These are phyloP conservation scores for Cylindroiulus punctatus DNA, from an alignment of 2,888 invertebrate genomes.

Conservation along the genomic window DNA sequence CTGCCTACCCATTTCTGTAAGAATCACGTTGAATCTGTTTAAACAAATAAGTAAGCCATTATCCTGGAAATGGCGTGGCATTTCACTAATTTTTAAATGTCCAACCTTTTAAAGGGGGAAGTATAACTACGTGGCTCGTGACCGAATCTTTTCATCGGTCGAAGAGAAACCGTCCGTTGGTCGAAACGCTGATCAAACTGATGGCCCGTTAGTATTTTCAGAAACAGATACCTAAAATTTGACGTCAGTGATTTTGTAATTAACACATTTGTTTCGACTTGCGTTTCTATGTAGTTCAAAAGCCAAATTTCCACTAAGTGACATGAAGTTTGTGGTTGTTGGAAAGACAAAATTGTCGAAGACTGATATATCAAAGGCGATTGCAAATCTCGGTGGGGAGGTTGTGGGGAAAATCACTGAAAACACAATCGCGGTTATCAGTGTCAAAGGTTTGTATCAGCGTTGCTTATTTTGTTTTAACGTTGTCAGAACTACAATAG, in stretches of 20 bases:
- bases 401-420: constrained; percentile 67
- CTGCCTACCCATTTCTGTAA: constrained; percentile 71
- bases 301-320: constrained; percentile 70
- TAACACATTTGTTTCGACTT: neutral
- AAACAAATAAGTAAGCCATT: neutral
- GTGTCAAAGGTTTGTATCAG: constrained; percentile 62
- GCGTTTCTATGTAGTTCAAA: neutral
- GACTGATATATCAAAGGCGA: constrained; percentile 74
- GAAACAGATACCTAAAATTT: neutral
- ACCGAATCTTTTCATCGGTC: constrained; percentile 63
- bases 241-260: neutral
- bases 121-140: constrained; percentile 65
- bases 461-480: neutral
- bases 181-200: neutral
- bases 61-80: neutral
- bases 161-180: constrained; percentile 50
- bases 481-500: neutral
- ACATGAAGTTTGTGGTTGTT: constrained; percentile 78
- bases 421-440: constrained; percentile 74
- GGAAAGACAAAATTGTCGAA: constrained; percentile 67
- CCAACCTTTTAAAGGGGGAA: constrained; percentile 63
- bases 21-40: constrained; percentile 59
- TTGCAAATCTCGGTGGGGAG: constrained; percentile 81
- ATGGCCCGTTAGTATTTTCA: constrained; percentile 43
- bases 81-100: neutral